Evolutionary conservation across 1,140 invertebrate genomes (phyloP), one percentile per base, ranked within the genome.

Genomic region (Tetramorium simillimum): DNA sequence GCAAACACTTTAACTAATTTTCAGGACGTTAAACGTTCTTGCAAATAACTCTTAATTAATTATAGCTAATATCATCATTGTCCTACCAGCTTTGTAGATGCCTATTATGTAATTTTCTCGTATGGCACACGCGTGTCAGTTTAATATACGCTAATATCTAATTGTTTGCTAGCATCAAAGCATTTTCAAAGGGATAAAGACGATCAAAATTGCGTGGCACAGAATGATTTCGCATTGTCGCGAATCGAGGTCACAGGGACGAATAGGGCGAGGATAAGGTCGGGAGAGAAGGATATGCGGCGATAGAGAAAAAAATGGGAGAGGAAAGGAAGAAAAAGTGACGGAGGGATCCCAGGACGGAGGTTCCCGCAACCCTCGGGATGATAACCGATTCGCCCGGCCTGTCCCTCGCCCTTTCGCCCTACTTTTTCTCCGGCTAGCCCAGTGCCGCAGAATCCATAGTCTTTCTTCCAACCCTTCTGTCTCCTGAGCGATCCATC

Each of bases 381-480:
- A 90, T 90, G 88, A 92, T 92, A 92, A 92, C 86, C 86, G 85
- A 87, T 90, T 92, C 81, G 80, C 80, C 86, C 77, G 62, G 43
- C 56, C 49, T 86, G 63, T 86, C 76, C 77, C 84, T 86, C 84
- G 51, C 80, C 76, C 85, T 88, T 88, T 91, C 87, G 86, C 81
- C 87, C 86, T 87, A 90, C 85, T 89, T 90, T 90, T 72, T 82
- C 58, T 60, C 81, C 21, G 28, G 24, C 67, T 58, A 33, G 58
- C 28, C 53, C 75, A 81, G 70, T 70, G 51, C 37, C 16, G 10
- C 28, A 62, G 70, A 24, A 85, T 72, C 49, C 49, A 37, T 33
- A 14, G 58, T 53, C 72, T 72, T 82, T 69, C 62, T 88, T 49
- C 63, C 58, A 88, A 70, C 76, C 81, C 86, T 86, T 90, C 75